phyloP scores from a whole-genome alignment of 2,888 invertebrate genomes.

The Tenthredo notha region DNA sequence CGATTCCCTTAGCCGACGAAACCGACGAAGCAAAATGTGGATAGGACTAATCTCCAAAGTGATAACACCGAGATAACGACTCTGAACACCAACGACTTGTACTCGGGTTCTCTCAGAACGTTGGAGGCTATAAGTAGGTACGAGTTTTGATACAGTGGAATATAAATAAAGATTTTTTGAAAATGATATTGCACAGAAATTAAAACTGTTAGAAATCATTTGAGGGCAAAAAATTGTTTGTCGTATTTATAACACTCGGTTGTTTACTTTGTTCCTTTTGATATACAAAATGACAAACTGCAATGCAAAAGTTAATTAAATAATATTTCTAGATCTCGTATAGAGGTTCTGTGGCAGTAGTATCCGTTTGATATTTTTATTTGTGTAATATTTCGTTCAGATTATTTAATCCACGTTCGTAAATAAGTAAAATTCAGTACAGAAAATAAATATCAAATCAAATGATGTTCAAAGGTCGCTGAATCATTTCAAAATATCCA shows the following conservation, averaged over 20 bases:
- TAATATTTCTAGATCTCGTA: not conserved
- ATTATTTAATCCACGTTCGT: too few species aligned
- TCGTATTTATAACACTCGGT: not conserved
- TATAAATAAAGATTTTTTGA: not conserved
- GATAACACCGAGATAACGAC: constrained; percentile 53
- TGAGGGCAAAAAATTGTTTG: not conserved
- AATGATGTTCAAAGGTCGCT: not conserved
- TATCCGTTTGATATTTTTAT: too few species aligned
- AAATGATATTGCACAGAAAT: too few species aligned
- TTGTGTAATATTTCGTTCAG: too few species aligned
- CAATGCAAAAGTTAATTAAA: not conserved
- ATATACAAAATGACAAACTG: not conserved
- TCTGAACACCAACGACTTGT: constrained; percentile 35
- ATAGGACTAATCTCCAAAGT: constrained; percentile 52
- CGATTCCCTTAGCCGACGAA: constrained; percentile 20
- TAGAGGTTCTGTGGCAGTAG: too few species aligned
- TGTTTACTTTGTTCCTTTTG: not conserved
- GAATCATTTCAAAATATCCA: not conserved
- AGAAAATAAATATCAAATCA: not conserved
- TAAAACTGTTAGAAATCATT: not conserved
- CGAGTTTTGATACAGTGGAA: not conserved
- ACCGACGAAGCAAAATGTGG: constrained; percentile 45
- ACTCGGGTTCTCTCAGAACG: not conserved
- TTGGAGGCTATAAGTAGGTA: not conserved
- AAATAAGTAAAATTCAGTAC: too few species aligned